A percentile compares a stretch with the other conserved stretches of the same genome.
Conservation (phyloP, 2,797 vertebrate genomes). For the Lateolabrax maculatus region DNA sequence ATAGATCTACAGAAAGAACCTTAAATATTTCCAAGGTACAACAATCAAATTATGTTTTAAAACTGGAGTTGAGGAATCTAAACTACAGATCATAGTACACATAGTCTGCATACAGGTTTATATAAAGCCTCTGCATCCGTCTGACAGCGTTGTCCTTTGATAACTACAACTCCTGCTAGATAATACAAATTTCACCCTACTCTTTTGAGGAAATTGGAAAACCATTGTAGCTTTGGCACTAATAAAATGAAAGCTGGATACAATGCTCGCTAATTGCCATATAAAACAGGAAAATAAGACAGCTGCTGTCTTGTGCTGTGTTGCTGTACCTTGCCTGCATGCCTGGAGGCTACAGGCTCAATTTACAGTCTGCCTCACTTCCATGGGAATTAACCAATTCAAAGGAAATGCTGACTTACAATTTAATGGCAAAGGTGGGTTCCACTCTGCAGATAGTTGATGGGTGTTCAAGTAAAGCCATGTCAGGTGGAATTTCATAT, state of each 20-base stretch:
- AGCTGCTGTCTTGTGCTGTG: constrained; percentile 41
- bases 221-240: constrained; percentile 36
- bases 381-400: constrained; percentile 57
- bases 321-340: constrained; percentile 49
- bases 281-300: constrained; percentile 49
- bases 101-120: not conserved
- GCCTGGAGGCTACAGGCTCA: constrained; percentile 57
- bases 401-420: constrained; percentile 57
- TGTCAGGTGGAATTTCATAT: constrained; percentile 41
- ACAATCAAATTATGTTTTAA: not conserved
- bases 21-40: not conserved
- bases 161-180: not conserved
- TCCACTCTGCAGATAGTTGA: constrained; percentile 37
- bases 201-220: constrained; percentile 33
- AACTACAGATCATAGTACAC: not conserved
- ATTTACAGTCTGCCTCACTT: constrained; percentile 46
- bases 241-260: constrained; percentile 47
- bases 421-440: constrained; percentile 21
- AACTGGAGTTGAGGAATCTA: not conserved
- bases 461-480: constrained; percentile 37
- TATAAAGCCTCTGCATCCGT: not conserved
- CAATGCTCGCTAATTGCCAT: constrained; percentile 40
- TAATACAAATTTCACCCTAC: constrained; percentile 10
- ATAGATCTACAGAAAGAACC: not conserved
- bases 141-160: constrained; percentile 7